A percentile compares a stretch with the other conserved stretches of the same genome.
Evolutionary conservation across 2,113 vertebrate species (phyloP).

Genomic region (Lipophrys pholis): DNA sequence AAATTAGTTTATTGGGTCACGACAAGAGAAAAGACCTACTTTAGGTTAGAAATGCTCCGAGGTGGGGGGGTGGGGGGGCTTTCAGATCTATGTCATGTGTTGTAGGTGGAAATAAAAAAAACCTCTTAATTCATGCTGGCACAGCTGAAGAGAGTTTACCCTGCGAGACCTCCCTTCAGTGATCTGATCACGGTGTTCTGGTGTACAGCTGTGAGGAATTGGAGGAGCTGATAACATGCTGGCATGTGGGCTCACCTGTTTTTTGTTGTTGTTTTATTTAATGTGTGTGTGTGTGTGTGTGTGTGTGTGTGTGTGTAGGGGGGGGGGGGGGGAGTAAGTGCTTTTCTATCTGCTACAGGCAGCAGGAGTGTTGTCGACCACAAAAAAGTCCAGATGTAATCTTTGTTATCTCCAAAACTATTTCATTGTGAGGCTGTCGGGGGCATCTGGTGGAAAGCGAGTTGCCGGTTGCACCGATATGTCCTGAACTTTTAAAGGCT

Average conservation of each 20-base stretch:
- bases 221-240: conserved; percentile 30
- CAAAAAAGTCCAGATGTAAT: too few relatives aligned
- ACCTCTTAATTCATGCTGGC: conserved; percentile 18
- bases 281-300: too few relatives aligned
- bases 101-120: not conserved
- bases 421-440: conserved; percentile 30
- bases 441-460: not conserved
- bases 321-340: not conserved
- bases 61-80: conserved; percentile 19
- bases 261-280: too few relatives aligned
- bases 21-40: conserved; percentile 46
- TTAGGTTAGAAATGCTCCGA: conserved; percentile 42
- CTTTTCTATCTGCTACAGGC: not conserved
- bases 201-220: conserved; percentile 28
- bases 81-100: conserved; percentile 47
- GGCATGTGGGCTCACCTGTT: not conserved
- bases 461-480: not conserved
- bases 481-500: not conserved
- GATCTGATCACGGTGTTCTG: conserved; percentile 35
- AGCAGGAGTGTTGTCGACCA: too few relatives aligned
- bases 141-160: conserved; percentile 34
- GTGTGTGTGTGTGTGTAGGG: too few relatives aligned
- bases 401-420: conserved; percentile 6
- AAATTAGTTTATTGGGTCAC: conserved; percentile 37
- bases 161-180: not conserved